Base-by-base conservation (phyloP, 2,113 vertebrate genomes). In the Chaetura pelagica region DNA sequence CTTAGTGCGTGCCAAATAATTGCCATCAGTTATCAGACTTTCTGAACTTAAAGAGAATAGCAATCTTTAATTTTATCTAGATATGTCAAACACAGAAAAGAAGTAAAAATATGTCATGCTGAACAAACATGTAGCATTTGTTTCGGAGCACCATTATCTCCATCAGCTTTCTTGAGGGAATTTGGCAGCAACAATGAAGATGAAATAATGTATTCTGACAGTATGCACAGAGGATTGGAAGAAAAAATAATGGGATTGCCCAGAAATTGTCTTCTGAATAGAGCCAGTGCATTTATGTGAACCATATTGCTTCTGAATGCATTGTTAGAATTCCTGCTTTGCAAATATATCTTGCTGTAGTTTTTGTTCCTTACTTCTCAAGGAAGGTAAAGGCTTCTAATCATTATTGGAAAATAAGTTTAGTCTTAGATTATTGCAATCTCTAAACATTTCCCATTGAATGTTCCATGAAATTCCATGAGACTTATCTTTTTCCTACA, bases 151-250 rank as follows among this genome's bases (percentile, higher is more conserved):
- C 62, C 21, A 69, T 83, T 79, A 49, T 87, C 92, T 89, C 19
- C 19, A 89, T 93, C 84, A 71, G 82, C 93, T 86, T 94, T 97
- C 82, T 91, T 94, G 26, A 30, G 95, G 93, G 94, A 96, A 94
- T 94, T 95, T 91, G 52, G 61, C 90, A 75, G 67, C 48, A 42
- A 96, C 87, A 94, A 80, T 93, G 96, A 90, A 94, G 94, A 97
- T 96, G 91, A 96, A 97, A 90, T 96, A 97, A 97, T 96, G 62
- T 94, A 90, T 97, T 95, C 97, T 98, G 97, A 97, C 97, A 97
- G 72, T 75, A 73, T 79, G 91, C 87, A 52, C 38, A 54, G 51
- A 94, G 92, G 95, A 95, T 95, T 96, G 96, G 82, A 95, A 93
- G 84, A 29, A 76, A 88, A 91, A 93, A 68, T 91, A 91, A 88